Conservation (phyloP, 2,113 vertebrate genomes). For the Nothoprocta pentlandii region DNA sequence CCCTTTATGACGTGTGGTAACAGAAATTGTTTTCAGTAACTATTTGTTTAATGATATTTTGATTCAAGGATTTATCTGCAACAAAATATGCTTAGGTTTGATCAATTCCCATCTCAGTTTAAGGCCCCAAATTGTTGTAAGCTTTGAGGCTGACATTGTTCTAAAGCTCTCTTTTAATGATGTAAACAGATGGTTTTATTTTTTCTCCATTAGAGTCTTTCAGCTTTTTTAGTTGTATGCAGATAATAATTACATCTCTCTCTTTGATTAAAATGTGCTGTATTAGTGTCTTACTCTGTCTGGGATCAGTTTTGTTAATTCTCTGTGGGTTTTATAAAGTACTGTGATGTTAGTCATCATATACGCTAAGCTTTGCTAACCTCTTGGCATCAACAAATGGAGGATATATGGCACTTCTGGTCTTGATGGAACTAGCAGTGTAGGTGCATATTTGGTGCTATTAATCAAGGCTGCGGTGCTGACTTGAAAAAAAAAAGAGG, state of each 20-base stretch:
- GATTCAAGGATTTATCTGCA: conserved; percentile 13
- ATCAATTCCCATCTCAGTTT: conserved; percentile 60
- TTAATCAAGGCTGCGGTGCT: neutral
- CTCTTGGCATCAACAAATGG: neutral
- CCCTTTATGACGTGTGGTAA: neutral
- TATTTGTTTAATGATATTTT: conserved; percentile 29
- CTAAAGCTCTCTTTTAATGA: conserved; percentile 65
- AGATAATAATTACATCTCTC: conserved; percentile 63
- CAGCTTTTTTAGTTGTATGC: conserved; percentile 36
- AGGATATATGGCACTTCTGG: neutral
- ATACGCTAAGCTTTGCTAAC: neutral
- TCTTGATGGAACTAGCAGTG: rapidly evolving
- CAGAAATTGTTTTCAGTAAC: neutral
- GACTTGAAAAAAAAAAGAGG: rapidly evolving
- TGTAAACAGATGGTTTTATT: conserved; percentile 73
- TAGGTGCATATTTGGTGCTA: rapidly evolving
- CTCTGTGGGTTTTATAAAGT: conserved; percentile 8
- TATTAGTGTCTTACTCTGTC: conserved; percentile 47
- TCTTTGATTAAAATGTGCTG: conserved; percentile 71
- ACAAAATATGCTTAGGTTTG: conserved; percentile 62
- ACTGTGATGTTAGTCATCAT: neutral
- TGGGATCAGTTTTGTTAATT: conserved; percentile 11
- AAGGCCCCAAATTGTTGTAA: conserved; percentile 51
- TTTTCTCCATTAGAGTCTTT: conserved; percentile 60
- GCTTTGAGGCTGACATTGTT: conserved; percentile 67